Evolutionary conservation across 2,888 invertebrate genomes (phyloP).

Genomic region (Drosophila kambysellisi): DNA sequence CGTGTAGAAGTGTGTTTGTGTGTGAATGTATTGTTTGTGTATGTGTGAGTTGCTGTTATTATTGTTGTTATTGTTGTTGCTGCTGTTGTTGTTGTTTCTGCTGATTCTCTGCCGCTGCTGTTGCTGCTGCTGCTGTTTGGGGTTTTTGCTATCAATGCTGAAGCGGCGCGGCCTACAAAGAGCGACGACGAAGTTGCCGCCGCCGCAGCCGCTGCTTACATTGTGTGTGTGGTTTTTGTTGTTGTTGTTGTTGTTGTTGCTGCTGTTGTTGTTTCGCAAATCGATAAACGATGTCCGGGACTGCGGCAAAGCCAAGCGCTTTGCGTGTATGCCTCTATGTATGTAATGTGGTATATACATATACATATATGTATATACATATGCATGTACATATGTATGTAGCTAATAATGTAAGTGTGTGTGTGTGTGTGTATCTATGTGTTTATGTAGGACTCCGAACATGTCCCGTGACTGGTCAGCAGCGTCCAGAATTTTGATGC

Average conservation of each 20-base stretch:
- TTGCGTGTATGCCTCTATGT: constrained; percentile 58
- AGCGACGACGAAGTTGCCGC: constrained; percentile 48
- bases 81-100: constrained; percentile 26
- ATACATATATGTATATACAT: not conserved
- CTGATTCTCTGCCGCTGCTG: constrained; percentile 30
- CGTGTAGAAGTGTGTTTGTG: constrained; percentile 33
- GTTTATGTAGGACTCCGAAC: constrained; percentile 17
- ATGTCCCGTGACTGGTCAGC: constrained; percentile 52
- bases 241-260: constrained; percentile 50
- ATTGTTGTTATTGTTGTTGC: constrained; percentile 1
- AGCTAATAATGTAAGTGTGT: constrained; percentile 2
- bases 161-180: constrained; percentile 70
- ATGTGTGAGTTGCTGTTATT: constrained; percentile 23
- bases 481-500: constrained; percentile 35
- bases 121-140: constrained; percentile 53
- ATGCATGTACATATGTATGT: not conserved
- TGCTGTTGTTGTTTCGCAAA: constrained; percentile 59
- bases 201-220: constrained; percentile 31
- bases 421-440: constrained; percentile 14
- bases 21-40: constrained; percentile 27
- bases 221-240: constrained; percentile 15
- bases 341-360: constrained; percentile 5
- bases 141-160: constrained; percentile 55
- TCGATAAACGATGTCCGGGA: constrained; percentile 80
- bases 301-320: constrained; percentile 66